phyloP scores from a whole-genome alignment of 2,888 invertebrate genomes.

The Melangyna quadrimaculata region DNA sequence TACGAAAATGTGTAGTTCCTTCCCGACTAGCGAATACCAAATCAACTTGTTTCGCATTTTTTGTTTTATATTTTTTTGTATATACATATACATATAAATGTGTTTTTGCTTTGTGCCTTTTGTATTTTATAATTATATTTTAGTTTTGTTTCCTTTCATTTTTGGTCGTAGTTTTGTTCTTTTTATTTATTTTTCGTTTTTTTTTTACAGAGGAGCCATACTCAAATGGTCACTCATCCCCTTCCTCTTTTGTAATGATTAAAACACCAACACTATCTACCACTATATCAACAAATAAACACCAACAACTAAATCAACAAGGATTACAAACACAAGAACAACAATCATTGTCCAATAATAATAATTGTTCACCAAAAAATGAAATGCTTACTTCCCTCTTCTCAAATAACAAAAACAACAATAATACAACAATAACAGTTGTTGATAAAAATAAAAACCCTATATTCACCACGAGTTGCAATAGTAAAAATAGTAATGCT shows the following conservation, averaged over 20 bases:
- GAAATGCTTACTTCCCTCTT: conserved; percentile 57
- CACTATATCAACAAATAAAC: conserved; percentile 63
- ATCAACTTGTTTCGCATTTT: not conserved
- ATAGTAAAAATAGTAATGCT: not conserved
- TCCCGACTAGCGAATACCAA: not conserved
- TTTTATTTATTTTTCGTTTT: conserved; percentile 71
- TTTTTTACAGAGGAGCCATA: conserved; percentile 78
- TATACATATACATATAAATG: too few relatives aligned
- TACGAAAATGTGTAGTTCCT: not conserved
- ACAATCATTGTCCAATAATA: conserved; percentile 44
- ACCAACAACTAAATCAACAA: conserved; percentile 73
- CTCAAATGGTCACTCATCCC: conserved; percentile 75
- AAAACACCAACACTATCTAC: conserved; percentile 72
- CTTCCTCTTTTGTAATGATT: conserved; percentile 73
- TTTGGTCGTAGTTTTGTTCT: conserved; percentile 55
- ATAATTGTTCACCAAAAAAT: conserved; percentile 57
- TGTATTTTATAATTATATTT: conserved; percentile 34
- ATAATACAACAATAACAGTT: conserved; percentile 65
- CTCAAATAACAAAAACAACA: conserved; percentile 61
- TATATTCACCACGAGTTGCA: conserved; percentile 37
- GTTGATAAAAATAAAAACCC: conserved; percentile 65
- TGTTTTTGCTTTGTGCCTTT: conserved; percentile 49
- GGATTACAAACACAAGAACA: conserved; percentile 69
- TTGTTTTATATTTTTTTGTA: conserved; percentile 4
- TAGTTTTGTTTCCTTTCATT: conserved; percentile 4